A percentile compares a stretch with the other conserved stretches of the same genome.
These are phyloP conservation scores for Pristionchus mayeri DNA, from an alignment of 2,888 invertebrate species.

Conservation along the genomic window DNA sequence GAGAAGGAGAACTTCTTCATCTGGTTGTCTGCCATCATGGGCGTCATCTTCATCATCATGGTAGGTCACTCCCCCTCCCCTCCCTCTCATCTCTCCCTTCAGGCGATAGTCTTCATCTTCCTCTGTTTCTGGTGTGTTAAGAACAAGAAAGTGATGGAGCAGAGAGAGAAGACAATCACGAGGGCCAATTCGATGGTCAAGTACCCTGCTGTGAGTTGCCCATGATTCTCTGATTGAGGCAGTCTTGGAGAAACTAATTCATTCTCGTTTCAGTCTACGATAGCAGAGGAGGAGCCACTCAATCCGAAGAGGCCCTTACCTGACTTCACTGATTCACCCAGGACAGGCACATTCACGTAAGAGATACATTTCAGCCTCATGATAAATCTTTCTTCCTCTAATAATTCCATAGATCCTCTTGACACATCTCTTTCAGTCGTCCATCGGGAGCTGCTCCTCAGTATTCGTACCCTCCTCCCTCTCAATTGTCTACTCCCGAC, in stretches of 20 bases:
- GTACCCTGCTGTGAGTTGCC: slow-evolving; percentile 26
- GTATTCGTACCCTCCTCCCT: slow-evolving; percentile 46
- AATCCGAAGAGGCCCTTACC: not conserved
- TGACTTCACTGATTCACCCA: slow-evolving; percentile 40
- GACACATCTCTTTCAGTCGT: not conserved
- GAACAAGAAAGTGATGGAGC: slow-evolving; percentile 55
- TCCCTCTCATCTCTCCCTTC: slow-evolving; percentile 23
- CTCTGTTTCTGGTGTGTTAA: slow-evolving; percentile 66
- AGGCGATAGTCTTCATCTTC: slow-evolving; percentile 51
- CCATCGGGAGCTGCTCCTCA: slow-evolving; percentile 14
- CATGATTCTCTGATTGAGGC: not conserved
- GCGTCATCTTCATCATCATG: slow-evolving; percentile 58
- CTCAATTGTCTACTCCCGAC: slow-evolving; percentile 32
- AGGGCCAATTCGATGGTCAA: slow-evolving; percentile 39
- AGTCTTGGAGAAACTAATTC: not conserved
- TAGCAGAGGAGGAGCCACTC: slow-evolving; percentile 36
- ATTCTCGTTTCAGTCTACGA: slow-evolving; percentile 5
- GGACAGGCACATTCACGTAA: slow-evolving; percentile 21
- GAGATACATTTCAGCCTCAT: too few relatives aligned
- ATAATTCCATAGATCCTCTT: not conserved
- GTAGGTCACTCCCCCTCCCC: slow-evolving; percentile 47
- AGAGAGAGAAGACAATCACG: slow-evolving; percentile 17
- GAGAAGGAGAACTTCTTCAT: slow-evolving; percentile 75
- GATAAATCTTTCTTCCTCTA: not conserved
- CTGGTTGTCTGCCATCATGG: slow-evolving; percentile 72